Base-by-base conservation (phyloP, 2,113 vertebrate genomes). In the Mirza zaza region DNA sequence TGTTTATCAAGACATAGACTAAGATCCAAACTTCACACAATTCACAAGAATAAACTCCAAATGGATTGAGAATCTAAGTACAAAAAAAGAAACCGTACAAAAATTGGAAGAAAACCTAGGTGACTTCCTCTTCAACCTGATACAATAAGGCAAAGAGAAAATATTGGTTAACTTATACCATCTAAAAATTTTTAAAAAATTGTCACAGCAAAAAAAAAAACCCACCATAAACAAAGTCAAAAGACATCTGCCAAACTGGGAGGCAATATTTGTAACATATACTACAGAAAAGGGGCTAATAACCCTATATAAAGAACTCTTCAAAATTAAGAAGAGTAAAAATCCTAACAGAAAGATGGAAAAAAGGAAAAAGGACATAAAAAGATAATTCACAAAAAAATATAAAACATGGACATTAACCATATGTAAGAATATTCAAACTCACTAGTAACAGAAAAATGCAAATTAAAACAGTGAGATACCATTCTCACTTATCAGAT, bases 391-490 rank as follows among this genome's bases (percentile, higher is more conserved):
- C 27, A 73, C 45, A 86, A n/a, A 61, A 71, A 77, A 45, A 79
- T 48, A 63, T 42, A 65, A 63, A 88, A 61, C 34, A 77, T 61
- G 52, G 42, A 15, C 36, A 96, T 57, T 93, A 83, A 73, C 12
- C 34, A 81, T 77, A 79, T 52, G 61, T 29, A 86, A 90, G 90
- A 91, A 75, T 87, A 91, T 70, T 87, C 76, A 68, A 81, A 71
- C 32, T 92, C 34, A 76, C 7, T 67, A 39, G 6, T 85, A 91
- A 91, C 39, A 90, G 34, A 96, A 77, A 96, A 90, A 90, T 65
- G 82, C 18, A 86, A 81, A 90, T 73, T 94, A 86, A 86, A 85
- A 76, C 27, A 14, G 34, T 42, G 21, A 75, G 63, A 89, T 48
- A 25, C 17, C 42, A 93, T 68, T 92, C 76, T 73, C 50, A 95